Conservation (phyloP, 2,888 invertebrate species). For the Lordiphosa fenestrarum region DNA sequence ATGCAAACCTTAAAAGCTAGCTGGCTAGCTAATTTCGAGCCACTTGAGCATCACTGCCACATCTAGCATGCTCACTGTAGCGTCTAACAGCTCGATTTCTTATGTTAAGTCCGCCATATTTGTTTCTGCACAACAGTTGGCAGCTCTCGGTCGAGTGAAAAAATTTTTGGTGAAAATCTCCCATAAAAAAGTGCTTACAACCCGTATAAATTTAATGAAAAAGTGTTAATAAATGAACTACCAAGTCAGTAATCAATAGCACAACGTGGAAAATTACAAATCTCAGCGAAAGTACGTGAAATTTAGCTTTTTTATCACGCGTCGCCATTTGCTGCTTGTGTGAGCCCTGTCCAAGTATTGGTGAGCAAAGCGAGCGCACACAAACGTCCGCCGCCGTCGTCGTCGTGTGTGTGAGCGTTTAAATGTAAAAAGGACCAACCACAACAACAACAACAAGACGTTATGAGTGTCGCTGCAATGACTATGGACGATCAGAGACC, state of each 20-base stretch:
- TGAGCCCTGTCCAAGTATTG: conserved; percentile 37
- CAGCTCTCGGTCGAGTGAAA: conserved; percentile 38
- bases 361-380: conserved; percentile 26
- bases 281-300: conserved; percentile 55
- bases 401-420: conserved; percentile 29
- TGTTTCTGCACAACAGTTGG: conserved; percentile 29
- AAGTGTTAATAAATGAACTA: conserved; percentile 65
- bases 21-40: neutral
- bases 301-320: conserved; percentile 50
- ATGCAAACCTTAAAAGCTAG: too few species aligned
- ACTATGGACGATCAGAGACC: conserved; percentile 80
- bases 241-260: conserved; percentile 52
- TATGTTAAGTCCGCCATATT: conserved; percentile 24
- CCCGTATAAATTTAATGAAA: conserved; percentile 47
- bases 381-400: conserved; percentile 21
- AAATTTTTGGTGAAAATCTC: conserved; percentile 38
- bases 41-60: too few species aligned
- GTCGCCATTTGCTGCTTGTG: conserved; percentile 25
- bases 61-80: too few species aligned
- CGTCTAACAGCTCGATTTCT: neutral
- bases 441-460: conserved; percentile 33
- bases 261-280: conserved; percentile 28
- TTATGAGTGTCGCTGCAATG: conserved; percentile 80
- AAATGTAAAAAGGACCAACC: conserved; percentile 45
- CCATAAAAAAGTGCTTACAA: conserved; percentile 53